phyloP scores from a whole-genome alignment of 2,888 invertebrate genomes.

The Thymelicus lineola region DNA sequence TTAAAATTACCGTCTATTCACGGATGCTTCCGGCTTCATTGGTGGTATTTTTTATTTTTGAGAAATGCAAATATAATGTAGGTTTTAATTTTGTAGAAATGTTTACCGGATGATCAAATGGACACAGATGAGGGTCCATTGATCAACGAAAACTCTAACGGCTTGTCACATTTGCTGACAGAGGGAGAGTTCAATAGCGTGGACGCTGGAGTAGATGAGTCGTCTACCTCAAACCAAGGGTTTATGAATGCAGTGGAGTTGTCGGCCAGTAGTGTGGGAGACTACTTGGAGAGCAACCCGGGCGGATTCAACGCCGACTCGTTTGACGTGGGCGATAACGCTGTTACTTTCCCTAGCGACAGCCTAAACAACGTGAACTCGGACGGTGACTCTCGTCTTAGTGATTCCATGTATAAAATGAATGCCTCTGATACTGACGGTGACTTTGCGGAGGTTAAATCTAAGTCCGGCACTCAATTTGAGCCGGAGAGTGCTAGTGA shows the following conservation, averaged over 20 bases:
- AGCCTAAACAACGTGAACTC: conserved; percentile 70
- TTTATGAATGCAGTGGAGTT: conserved; percentile 78
- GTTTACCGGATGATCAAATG: conserved; percentile 71
- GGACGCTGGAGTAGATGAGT: conserved; percentile 73
- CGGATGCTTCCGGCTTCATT: not conserved
- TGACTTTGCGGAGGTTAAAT: conserved; percentile 60
- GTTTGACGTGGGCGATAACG: conserved; percentile 79
- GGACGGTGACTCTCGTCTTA: conserved; percentile 72
- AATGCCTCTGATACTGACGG: conserved; percentile 63
- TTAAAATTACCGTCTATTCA: conserved; percentile 36
- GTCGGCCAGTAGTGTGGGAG: conserved; percentile 78
- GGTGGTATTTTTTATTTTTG: not conserved
- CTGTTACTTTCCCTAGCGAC: conserved; percentile 74
- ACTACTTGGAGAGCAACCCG: conserved; percentile 75
- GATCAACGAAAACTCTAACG: conserved; percentile 79
- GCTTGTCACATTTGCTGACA: conserved; percentile 75
- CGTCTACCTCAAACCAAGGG: conserved; percentile 77
- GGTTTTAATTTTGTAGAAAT: conserved; percentile 62
- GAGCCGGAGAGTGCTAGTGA: conserved; percentile 37
- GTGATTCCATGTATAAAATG: conserved; percentile 61
- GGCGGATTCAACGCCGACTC: conserved; percentile 68
- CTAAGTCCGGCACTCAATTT: conserved; percentile 10
- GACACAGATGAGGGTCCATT: conserved; percentile 78
- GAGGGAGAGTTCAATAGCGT: conserved; percentile 79
- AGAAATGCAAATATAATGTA: not conserved